Conservation (phyloP, 1,140 invertebrate genomes). For the Pantala flavescens region DNA sequence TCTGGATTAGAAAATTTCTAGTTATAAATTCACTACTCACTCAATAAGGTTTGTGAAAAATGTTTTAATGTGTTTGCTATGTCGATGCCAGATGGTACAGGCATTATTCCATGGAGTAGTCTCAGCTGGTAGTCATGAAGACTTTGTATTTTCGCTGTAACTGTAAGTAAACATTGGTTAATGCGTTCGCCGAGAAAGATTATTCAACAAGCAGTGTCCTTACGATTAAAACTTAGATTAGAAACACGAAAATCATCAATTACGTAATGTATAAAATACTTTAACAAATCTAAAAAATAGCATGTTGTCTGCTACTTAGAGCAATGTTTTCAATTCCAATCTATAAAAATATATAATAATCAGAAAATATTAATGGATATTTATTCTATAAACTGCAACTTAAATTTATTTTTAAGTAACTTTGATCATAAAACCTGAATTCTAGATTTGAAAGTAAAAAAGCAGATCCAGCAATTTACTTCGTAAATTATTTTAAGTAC, state of each 20-base stretch:
- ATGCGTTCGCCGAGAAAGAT: not conserved
- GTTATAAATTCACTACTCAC: constrained; percentile 48
- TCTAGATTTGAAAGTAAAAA: too few relatives aligned
- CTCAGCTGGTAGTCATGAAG: constrained; percentile 92
- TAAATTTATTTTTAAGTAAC: too few relatives aligned
- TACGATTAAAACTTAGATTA: not conserved
- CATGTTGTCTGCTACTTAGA: not conserved
- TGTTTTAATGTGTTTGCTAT: constrained; percentile 96
- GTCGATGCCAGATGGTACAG: constrained; percentile 85
- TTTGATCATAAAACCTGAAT: too few relatives aligned
- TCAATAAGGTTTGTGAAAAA: constrained; percentile 91
- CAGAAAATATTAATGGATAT: too few relatives aligned
- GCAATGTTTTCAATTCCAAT: not conserved
- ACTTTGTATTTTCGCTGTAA: constrained; percentile 93
- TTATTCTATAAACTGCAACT: too few relatives aligned
- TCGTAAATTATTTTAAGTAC: not conserved
- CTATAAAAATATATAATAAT: not conserved
- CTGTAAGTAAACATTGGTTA: constrained; percentile 45
- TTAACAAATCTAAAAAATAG: not conserved
- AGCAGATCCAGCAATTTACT: not conserved
- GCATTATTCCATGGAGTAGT: constrained; percentile 80
- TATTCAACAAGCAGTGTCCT: too few relatives aligned
- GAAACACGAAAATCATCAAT: not conserved
- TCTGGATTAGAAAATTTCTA: too few relatives aligned
- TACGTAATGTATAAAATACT: not conserved